Base-by-base conservation (phyloP, 2,113 vertebrate genomes). In the Ptilonorhynchus violaceus region DNA sequence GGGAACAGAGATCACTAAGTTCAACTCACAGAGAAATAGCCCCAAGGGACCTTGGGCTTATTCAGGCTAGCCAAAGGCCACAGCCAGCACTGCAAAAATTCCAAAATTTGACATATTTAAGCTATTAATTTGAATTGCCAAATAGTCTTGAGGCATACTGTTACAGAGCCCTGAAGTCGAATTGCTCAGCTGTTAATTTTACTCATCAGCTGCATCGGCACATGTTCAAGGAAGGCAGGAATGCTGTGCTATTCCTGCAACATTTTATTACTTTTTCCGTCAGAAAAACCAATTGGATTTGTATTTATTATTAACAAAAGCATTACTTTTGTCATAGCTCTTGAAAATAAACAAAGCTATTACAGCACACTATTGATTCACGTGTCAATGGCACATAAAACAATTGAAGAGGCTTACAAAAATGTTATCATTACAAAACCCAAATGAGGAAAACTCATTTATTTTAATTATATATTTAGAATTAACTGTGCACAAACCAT, bases 91-190 rank as follows among this genome's bases (percentile, higher is more conserved):
- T 79, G 74, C 85, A 90, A 95, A 90, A 95, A 95, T 91, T 74
- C 76, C 82, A 63, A 96, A 79, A 92, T 93, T 95, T 96, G 93
- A 94, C 82, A 70, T 92, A 94, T 94, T 95, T 59, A 75, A 96
- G 80, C 62, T 50, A 76, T 95, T 97, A 58, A 96, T 97, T 96
- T 97, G 87, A 80, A 67, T 93, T 96, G 66, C 87, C 73, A 97
- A 96, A 93, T 88, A 94, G 81, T n/a, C 44, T 77, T 85, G 67
- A 77, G 68, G 92, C 78, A 20, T 63, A 75, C 22, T 91, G 80
- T 92, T 63, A 1, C 41, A 96, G 92, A 95, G 68, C 88, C 22
- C 60, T 50, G 59, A 95, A 92, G 86, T 84, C 53, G 76, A 96
- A 94, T 92, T 95, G 67, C 92, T 94, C 42, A 76, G 78, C 3